Percentiles rank a stretch among this genome's conserved stretches.
Evolutionary conservation across 2,797 vertebrate species (phyloP).

Genomic region (Gallirallus australis): DNA sequence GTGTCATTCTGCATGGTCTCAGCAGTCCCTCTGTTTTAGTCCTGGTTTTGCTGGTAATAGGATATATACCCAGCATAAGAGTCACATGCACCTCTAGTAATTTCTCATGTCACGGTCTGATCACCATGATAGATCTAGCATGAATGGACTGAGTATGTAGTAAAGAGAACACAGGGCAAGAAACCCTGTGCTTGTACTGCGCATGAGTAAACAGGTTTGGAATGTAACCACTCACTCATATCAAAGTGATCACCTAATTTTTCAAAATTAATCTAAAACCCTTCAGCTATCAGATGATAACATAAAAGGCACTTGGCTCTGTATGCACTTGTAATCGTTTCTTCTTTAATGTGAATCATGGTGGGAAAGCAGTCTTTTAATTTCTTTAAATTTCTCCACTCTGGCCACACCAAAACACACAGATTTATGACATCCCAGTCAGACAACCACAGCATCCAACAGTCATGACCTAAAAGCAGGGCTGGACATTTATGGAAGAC

Average conservation of each 20-base stretch:
- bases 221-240: neutral
- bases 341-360: neutral
- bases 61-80: neutral
- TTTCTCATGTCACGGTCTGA: neutral
- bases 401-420: neutral
- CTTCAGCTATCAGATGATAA: neutral
- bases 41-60: neutral
- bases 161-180: neutral
- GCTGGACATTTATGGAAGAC: neutral
- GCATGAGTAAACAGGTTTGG: neutral
- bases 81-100: neutral
- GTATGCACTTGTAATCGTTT: neutral
- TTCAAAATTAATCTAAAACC: neutral
- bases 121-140: neutral
- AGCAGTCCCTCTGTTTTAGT: neutral
- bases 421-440: neutral
- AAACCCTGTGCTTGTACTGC: neutral
- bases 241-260: slow-evolving; percentile 8
- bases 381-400: neutral
- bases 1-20: neutral
- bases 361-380: neutral
- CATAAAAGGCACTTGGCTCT: neutral
- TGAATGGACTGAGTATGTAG: neutral
- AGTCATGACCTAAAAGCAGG: neutral
- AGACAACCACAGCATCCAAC: neutral